Conservation (phyloP, 1,140 invertebrate species). For the Drosophila oshimai region DNA sequence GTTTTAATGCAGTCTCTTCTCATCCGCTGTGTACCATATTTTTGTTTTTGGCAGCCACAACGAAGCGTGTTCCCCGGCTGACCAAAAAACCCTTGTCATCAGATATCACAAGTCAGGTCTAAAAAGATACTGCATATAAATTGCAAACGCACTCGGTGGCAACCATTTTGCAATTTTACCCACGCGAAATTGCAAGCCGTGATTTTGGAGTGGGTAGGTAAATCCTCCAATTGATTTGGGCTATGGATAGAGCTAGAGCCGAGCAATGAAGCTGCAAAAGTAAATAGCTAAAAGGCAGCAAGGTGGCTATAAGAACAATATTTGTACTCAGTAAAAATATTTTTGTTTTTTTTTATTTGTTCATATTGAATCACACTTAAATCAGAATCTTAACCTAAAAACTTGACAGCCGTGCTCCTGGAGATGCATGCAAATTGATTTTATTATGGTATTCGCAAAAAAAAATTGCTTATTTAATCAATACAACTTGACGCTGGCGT, state of each 20-base stretch:
- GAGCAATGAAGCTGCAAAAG: neutral
- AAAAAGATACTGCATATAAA: conserved; percentile 26
- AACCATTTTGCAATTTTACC: conserved; percentile 15
- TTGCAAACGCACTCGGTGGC: conserved; percentile 25
- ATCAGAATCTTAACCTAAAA: conserved; percentile 27
- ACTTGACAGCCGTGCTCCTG: conserved; percentile 33
- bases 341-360: conserved; percentile 11
- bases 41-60: conserved; percentile 41
- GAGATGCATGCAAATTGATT: conserved; percentile 31
- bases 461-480: conserved; percentile 27
- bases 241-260: neutral
- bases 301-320: neutral
- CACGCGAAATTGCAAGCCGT: neutral
- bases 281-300: neutral
- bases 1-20: conserved; percentile 19
- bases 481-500: conserved; percentile 35
- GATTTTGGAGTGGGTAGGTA: neutral
- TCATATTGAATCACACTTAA: conserved; percentile 18
- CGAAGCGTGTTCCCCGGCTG: conserved; percentile 26
- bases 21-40: conserved; percentile 1
- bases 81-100: conserved; percentile 45
- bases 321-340: conserved; percentile 2
- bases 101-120: conserved; percentile 19
- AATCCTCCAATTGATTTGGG: conserved; percentile 40
- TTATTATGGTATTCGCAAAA: conserved; percentile 10